phyloP scores from a whole-genome alignment of 2,888 invertebrate genomes.

The Luperina testacea region DNA sequence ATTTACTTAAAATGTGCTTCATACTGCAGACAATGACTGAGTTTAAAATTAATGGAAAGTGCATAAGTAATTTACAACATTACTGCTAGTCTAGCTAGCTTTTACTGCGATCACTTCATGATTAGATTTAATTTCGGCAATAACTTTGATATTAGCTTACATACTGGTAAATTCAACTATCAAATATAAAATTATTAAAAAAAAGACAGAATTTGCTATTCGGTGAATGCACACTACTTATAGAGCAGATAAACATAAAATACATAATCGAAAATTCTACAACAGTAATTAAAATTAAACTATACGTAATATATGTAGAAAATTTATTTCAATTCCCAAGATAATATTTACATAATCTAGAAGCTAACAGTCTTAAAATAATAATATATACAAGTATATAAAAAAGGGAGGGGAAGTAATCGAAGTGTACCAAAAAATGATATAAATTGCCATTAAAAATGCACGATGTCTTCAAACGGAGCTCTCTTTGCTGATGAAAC shows the following conservation, averaged over 20 bases:
- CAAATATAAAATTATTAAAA: neutral
- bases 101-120: neutral
- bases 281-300: constrained; percentile 24
- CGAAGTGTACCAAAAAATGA: neutral
- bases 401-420: neutral
- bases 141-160: constrained; percentile 1
- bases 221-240: neutral
- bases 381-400: neutral
- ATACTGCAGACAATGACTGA: neutral
- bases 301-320: constrained; percentile 27
- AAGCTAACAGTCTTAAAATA: neutral
- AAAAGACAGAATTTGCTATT: neutral
- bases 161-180: neutral
- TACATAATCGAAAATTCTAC: neutral
- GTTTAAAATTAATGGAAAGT: neutral
- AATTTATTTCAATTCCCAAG: neutral
- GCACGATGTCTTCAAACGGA: constrained; percentile 41
- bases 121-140: constrained; percentile 7
- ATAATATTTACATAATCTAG: neutral
- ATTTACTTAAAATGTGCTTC: constrained; percentile 7
- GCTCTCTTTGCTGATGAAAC: constrained; percentile 53
- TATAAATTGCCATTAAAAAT: constrained; percentile 45
- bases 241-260: neutral
- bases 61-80: neutral
- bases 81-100: neutral